phyloP scores from a whole-genome alignment of 2,113 vertebrate genomes.

The Polypterus senegalus region DNA sequence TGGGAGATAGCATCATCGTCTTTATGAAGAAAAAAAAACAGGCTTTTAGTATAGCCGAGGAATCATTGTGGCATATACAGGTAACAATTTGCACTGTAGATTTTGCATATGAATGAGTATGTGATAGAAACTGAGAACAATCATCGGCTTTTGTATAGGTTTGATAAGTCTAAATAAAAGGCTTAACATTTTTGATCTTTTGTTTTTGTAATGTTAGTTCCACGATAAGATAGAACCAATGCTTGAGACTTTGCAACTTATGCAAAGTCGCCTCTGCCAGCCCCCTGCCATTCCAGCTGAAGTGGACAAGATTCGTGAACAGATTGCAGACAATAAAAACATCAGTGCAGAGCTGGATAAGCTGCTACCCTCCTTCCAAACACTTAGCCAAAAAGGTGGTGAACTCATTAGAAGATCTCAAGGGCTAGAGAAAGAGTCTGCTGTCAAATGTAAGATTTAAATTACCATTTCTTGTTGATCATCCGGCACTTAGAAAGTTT shows the following conservation, averaged over 20 bases:
- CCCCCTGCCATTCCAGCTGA: slow-evolving; percentile 87
- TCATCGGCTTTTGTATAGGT: no score
- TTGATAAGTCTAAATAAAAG: no score
- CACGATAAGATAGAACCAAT: slow-evolving; percentile 97
- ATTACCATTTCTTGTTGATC: not conserved
- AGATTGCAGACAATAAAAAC: slow-evolving; percentile 79
- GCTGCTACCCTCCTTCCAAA: slow-evolving; percentile 85
- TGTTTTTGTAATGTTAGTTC: slow-evolving; percentile 43
- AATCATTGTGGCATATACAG: no score
- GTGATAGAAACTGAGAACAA: no score
- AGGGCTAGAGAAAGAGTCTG: slow-evolving; percentile 72
- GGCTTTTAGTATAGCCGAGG: no score
- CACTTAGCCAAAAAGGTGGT: slow-evolving; percentile 77
- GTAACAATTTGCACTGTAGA: no score
- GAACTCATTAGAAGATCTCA: slow-evolving; percentile 78
- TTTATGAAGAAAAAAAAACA: no score
- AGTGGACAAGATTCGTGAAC: slow-evolving; percentile 95
- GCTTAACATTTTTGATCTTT: not conserved
- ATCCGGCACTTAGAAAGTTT: not conserved
- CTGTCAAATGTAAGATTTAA: slow-evolving; percentile 68
- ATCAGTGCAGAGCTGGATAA: slow-evolving; percentile 87
- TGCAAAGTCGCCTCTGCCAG: slow-evolving; percentile 71
- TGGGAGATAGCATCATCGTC: no score
- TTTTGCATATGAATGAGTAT: no score
- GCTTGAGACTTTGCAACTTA: slow-evolving; percentile 79